These are phyloP conservation scores for Stenurella melanura DNA, from an alignment of 2,888 invertebrate genomes.

Conservation along the genomic window DNA sequence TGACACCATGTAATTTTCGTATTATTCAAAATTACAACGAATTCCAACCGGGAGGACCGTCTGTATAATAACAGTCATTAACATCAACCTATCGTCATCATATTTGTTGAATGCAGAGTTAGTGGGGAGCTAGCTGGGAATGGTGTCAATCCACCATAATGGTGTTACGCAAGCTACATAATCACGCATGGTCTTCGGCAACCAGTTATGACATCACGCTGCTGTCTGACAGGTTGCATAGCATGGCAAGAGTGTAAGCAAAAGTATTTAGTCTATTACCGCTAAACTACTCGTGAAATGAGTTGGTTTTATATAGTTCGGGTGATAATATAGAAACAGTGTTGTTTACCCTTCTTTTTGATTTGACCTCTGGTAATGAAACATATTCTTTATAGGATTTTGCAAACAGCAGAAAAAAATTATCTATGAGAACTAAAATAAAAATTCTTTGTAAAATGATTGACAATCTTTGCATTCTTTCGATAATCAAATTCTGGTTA, in stretches of 20 bases:
- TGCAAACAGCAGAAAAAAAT: too few species aligned
- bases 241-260: slow-evolving; percentile 25
- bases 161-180: slow-evolving; percentile 64
- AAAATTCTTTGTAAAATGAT: too few species aligned
- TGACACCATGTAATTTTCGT: slow-evolving; percentile 19
- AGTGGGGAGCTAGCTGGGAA: slow-evolving; percentile 62
- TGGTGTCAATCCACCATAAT: slow-evolving; percentile 64
- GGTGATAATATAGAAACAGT: not conserved
- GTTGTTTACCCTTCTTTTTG: too few species aligned
- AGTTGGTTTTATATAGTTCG: not conserved
- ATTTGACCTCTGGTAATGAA: too few species aligned
- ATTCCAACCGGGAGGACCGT: not conserved
- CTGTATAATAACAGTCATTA: slow-evolving; percentile 30
- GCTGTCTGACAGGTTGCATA: slow-evolving; percentile 41
- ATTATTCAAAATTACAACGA: slow-evolving; percentile 12
- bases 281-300: slow-evolving; percentile 8
- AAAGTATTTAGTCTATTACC: slow-evolving; percentile 30
- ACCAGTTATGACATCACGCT: slow-evolving; percentile 49
- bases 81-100: slow-evolving; percentile 16
- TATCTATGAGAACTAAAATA: too few species aligned
- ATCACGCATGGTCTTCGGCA: slow-evolving; percentile 60
- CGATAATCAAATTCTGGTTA: too few species aligned
- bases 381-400: too few species aligned
- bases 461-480: too few species aligned
- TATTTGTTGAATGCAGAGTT: slow-evolving; percentile 39